A percentile compares a stretch with the other conserved stretches of the same genome.
phyloP scores from a whole-genome alignment of 2,797 vertebrate genomes.

The Meda fulgida region DNA sequence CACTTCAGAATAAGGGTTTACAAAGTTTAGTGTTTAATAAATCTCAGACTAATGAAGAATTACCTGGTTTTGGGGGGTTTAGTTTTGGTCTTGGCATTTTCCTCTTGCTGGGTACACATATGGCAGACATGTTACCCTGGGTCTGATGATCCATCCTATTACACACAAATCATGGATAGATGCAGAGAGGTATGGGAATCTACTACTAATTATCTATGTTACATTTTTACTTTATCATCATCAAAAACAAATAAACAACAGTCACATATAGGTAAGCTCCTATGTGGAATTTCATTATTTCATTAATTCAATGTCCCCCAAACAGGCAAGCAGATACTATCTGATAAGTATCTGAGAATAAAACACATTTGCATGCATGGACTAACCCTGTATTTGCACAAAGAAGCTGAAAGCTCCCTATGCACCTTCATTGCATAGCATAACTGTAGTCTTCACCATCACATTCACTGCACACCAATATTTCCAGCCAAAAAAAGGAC shows the following conservation, averaged over 20 bases:
- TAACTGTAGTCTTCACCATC: constrained; percentile 42
- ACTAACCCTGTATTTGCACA: neutral
- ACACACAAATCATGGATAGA: constrained; percentile 25
- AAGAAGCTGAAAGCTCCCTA: neutral
- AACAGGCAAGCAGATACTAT: neutral
- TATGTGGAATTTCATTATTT: neutral
- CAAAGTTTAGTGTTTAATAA: neutral
- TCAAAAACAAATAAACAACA: neutral
- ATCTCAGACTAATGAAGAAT: neutral
- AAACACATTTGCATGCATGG: neutral
- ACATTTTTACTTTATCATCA: neutral
- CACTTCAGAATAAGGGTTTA: neutral
- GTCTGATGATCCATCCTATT: constrained; percentile 48
- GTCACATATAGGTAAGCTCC: neutral
- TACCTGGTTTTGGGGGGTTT: constrained; percentile 58
- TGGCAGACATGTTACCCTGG: constrained; percentile 48
- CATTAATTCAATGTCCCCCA: neutral
- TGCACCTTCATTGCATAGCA: constrained; percentile 9
- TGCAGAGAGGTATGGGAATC: neutral
- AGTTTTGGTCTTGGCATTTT: constrained; percentile 58
- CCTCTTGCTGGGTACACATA: constrained; percentile 56
- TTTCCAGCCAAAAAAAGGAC: constrained; percentile 17
- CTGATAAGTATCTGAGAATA: neutral
- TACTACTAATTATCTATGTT: neutral
- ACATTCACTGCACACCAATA: constrained; percentile 22